These are phyloP conservation scores for Syngnathoides biaculeatus DNA, from an alignment of 2,113 vertebrate genomes.

Conservation along the genomic window DNA sequence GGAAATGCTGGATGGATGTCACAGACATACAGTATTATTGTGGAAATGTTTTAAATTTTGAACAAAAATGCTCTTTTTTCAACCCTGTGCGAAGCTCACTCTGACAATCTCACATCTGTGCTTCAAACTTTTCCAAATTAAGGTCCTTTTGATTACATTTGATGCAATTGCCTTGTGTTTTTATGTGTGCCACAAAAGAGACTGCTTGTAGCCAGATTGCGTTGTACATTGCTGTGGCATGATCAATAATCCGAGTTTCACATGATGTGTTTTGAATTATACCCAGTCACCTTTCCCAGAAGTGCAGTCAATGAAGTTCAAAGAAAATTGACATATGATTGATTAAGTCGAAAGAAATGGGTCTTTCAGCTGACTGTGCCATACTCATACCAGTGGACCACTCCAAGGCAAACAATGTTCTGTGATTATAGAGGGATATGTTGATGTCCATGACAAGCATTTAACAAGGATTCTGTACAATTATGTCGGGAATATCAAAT, in stretches of 20 bases:
- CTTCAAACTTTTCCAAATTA: no score
- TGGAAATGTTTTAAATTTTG: no score
- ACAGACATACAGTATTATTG: no score
- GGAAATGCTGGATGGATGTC: no score
- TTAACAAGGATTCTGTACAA: not conserved
- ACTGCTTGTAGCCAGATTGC: constrained; percentile 57
- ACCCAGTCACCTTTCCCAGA: constrained; percentile 26
- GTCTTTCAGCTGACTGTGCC: constrained; percentile 39
- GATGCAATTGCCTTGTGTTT: constrained; percentile 31
- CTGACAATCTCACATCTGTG: no score
- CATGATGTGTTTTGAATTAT: constrained; percentile 48
- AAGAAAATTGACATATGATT: constrained; percentile 61
- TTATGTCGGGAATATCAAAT: not conserved
- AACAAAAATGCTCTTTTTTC: no score
- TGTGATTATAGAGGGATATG: not conserved
- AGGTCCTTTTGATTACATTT: constrained; percentile 22
- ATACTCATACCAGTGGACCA: constrained; percentile 20
- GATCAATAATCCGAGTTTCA: constrained; percentile 67
- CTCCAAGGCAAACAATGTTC: not conserved
- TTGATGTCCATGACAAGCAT: not conserved
- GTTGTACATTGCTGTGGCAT: constrained; percentile 41
- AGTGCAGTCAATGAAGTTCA: constrained; percentile 55
- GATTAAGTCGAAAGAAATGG: constrained; percentile 43
- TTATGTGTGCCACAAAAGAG: constrained; percentile 27
- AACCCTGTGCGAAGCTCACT: no score